phyloP scores from a whole-genome alignment of 2,113 vertebrate species.

The Sphyrna mokarran region DNA sequence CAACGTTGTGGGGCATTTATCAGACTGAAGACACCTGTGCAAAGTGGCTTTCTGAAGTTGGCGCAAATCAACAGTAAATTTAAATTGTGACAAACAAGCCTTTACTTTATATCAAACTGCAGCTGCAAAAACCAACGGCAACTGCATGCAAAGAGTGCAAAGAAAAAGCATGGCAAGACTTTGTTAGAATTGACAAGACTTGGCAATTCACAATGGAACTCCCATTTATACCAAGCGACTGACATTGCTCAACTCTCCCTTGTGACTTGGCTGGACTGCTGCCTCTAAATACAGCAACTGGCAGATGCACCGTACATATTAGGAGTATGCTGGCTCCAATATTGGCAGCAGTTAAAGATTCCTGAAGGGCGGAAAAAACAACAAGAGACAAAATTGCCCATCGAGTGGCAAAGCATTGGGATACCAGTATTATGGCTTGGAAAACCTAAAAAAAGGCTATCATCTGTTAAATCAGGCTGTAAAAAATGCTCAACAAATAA shows the following conservation, averaged over 20 bases:
- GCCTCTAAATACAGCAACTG: conserved; percentile 28
- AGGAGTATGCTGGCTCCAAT: not conserved
- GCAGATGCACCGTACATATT: conserved; percentile 1
- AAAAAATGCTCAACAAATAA: not conserved
- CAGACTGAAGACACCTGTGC: too few species aligned
- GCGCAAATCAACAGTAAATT: not conserved
- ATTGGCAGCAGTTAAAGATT: not conserved
- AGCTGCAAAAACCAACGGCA: not conserved
- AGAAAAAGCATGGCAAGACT: not conserved
- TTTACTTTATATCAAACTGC: not conserved
- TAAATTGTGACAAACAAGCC: not conserved
- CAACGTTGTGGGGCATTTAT: too few species aligned
- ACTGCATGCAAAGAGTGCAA: too few species aligned
- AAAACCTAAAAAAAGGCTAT: not conserved
- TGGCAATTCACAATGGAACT: not conserved
- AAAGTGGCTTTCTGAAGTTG: not conserved
- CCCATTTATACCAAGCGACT: not conserved
- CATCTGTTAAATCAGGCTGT: not conserved
- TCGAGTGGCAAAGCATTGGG: not conserved
- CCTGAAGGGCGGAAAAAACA: not conserved
- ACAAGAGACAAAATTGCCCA: not conserved
- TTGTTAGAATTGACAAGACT: not conserved
- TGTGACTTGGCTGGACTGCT: not conserved
- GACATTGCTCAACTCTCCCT: conserved; percentile 15
- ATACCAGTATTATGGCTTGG: not conserved